A percentile compares a stretch with the other conserved stretches of the same genome.
Evolutionary conservation across 23 tunicate species (phyloP).

Genomic region (Trididemnum nubilum): DNA sequence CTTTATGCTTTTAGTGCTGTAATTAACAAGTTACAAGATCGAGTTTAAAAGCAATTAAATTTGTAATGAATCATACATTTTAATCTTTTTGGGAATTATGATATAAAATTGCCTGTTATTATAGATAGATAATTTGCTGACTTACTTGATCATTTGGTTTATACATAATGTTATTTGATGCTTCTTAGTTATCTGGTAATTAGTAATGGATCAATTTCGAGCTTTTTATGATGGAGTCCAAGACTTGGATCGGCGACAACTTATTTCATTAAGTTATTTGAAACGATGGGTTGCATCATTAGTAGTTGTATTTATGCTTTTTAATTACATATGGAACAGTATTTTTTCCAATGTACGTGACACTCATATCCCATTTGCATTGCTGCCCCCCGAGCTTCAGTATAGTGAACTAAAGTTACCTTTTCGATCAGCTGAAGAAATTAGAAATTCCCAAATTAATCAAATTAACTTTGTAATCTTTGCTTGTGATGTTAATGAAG

Average conservation of each 20-base stretch:
- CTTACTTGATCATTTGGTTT: too few species aligned
- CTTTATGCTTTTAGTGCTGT: too few species aligned
- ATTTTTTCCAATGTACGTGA: slow-evolving; percentile 22
- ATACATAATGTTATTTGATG: too few species aligned
- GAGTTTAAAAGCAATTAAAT: too few species aligned
- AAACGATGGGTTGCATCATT: slow-evolving; percentile 48
- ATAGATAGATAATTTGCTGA: too few species aligned
- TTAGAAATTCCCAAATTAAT: slow-evolving; percentile 38
- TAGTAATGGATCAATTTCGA: slow-evolving; percentile 1
- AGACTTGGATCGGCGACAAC: slow-evolving; percentile 43
- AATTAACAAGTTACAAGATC: too few species aligned
- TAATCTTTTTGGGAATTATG: too few species aligned
- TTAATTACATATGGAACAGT: slow-evolving; percentile 53
- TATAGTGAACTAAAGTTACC: not conserved
- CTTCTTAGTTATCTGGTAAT: too few species aligned
- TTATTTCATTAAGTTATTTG: slow-evolving; percentile 42
- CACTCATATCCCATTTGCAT: slow-evolving; percentile 29
- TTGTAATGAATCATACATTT: too few species aligned
- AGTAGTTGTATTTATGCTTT: slow-evolving; percentile 19
- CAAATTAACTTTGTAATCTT: slow-evolving; percentile 62
- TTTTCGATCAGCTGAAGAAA: slow-evolving; percentile 36
- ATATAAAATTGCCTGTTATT: too few species aligned
- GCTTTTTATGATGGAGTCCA: slow-evolving; percentile 20
- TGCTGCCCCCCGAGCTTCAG: slow-evolving; percentile 14
- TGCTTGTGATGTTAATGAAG: slow-evolving; percentile 21